Conservation (phyloP, 2,797 vertebrate species). For the Sebastes itinus region DNA sequence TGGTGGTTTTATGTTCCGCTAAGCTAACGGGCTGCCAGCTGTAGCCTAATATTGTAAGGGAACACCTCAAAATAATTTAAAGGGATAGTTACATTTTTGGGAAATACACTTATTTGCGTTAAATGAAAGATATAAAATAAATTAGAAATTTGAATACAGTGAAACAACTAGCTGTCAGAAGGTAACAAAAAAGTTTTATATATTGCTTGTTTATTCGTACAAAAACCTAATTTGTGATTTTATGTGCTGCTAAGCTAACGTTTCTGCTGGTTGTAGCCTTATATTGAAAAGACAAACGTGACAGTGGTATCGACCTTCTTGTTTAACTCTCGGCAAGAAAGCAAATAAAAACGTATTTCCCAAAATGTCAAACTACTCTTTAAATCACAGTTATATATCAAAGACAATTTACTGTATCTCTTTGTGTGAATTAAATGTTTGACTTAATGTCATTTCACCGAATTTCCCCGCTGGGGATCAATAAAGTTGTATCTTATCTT, state of each 20-base stretch:
- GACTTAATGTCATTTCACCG: neutral
- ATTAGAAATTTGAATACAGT: too few relatives aligned
- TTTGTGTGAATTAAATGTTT: slow-evolving; percentile 13
- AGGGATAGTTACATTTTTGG: too few relatives aligned
- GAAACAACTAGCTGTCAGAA: too few relatives aligned
- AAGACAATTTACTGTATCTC: slow-evolving; percentile 7
- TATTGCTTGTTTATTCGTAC: too few relatives aligned
- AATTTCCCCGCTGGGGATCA: neutral
- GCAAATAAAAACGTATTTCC: neutral
- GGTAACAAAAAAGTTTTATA: too few relatives aligned
- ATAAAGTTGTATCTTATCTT: neutral
- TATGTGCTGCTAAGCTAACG: neutral
- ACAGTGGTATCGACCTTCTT: neutral
- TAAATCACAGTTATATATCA: slow-evolving; percentile 6
- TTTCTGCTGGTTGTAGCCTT: neutral
- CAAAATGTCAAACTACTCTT: neutral
- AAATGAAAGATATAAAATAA: too few relatives aligned
- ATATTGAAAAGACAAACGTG: neutral
- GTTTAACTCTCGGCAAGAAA: neutral
- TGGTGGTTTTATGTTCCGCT: neutral
- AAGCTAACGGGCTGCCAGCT: too few relatives aligned
- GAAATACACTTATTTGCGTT: too few relatives aligned
- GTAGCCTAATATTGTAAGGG: too few relatives aligned
- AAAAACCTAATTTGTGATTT: too few relatives aligned
- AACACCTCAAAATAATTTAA: too few relatives aligned